Conservation (phyloP, 2,888 invertebrate genomes). For the Cantharis lateralis region DNA sequence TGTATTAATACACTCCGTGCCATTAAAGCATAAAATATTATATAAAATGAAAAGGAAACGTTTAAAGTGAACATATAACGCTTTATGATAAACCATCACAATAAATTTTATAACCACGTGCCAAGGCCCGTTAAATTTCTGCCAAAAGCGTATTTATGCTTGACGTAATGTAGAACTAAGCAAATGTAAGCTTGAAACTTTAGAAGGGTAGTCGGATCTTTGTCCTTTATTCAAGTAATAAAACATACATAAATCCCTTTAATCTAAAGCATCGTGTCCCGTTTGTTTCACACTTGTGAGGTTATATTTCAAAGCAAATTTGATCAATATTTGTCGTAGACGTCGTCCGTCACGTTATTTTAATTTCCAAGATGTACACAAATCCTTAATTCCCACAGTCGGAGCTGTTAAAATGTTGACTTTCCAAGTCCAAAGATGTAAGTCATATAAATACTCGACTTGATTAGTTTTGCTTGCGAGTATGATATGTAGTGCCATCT, state of each 20-base stretch:
- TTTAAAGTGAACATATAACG: slow-evolving; percentile 12
- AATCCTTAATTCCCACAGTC: no score
- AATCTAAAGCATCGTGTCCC: slow-evolving; percentile 33
- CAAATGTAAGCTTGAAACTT: slow-evolving; percentile 29
- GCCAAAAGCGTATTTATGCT: slow-evolving; percentile 26
- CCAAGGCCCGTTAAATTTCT: slow-evolving; percentile 22
- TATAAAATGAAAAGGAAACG: slow-evolving; percentile 8
- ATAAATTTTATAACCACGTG: slow-evolving; percentile 26
- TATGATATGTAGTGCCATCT: no score
- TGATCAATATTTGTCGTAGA: slow-evolving; percentile 22
- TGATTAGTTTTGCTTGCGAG: no score
- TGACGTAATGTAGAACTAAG: slow-evolving; percentile 23
- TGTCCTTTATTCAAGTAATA: slow-evolving; percentile 35
- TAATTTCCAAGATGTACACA: neutral
- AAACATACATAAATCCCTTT: slow-evolving; percentile 39
- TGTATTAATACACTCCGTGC: neutral
- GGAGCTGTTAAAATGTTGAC: neutral
- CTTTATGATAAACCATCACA: slow-evolving; percentile 22
- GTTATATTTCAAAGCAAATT: slow-evolving; percentile 19
- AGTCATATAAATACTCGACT: no score
- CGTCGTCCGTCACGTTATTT: neutral
- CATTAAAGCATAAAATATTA: slow-evolving; percentile 5
- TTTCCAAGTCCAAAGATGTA: no score
- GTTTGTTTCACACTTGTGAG: slow-evolving; percentile 26
- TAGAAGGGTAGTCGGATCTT: slow-evolving; percentile 31